Conservation (phyloP, 2,113 vertebrate genomes). For the Cebus imitator region DNA sequence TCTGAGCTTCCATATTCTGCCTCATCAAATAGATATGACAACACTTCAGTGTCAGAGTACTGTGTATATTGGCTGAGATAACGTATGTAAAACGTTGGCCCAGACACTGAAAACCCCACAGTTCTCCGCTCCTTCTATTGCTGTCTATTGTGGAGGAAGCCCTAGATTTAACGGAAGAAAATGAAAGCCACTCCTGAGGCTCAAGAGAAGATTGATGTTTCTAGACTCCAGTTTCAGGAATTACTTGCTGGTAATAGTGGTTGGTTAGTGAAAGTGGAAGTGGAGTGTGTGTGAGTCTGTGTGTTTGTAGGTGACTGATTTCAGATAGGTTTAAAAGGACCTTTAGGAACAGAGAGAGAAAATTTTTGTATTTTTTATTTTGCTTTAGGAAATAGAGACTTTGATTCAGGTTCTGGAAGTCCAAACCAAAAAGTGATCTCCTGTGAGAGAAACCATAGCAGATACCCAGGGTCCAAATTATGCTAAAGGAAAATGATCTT, state of each 20-base stretch:
- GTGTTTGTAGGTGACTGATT: background rate
- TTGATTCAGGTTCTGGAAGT: constrained; percentile 3
- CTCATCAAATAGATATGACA: background rate
- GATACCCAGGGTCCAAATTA: background rate
- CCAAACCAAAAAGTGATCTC: background rate
- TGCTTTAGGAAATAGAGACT: background rate
- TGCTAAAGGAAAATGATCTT: background rate
- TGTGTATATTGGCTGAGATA: background rate
- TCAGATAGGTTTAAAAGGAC: background rate
- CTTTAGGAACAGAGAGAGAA: background rate
- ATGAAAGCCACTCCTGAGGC: background rate
- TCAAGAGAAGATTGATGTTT: background rate
- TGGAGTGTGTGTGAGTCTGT: background rate
- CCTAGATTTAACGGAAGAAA: background rate
- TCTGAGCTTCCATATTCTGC: background rate
- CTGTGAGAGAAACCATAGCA: background rate
- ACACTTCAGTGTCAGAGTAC: background rate
- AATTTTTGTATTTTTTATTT: background rate
- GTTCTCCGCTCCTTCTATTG: background rate
- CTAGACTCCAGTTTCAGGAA: background rate
- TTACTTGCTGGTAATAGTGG: background rate
- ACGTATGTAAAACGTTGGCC: background rate
- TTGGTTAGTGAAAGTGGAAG: background rate
- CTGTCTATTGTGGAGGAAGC: background rate
- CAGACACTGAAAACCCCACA: background rate